Conservation (phyloP, 2,113 vertebrate genomes). For the Rhipidura dahli region DNA sequence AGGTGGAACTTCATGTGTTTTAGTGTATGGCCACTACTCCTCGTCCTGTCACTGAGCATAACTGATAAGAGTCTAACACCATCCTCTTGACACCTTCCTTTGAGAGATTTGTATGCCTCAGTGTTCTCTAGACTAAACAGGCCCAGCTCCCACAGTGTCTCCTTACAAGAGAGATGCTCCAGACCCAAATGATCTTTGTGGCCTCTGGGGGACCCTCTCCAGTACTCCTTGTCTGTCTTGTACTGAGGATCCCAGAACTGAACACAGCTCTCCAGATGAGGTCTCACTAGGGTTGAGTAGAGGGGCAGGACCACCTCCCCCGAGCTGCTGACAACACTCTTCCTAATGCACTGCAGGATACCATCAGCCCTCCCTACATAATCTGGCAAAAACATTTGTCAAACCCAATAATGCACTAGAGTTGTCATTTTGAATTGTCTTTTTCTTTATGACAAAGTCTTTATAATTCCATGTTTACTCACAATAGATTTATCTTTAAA, state of each 20-base stretch:
- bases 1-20: background rate
- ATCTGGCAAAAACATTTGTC: background rate
- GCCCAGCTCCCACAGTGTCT: background rate
- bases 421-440: background rate
- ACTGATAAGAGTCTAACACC: background rate
- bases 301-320: background rate
- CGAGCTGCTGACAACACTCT: background rate
- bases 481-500: background rate
- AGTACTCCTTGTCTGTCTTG: background rate
- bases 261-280: rapidly evolving
- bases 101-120: background rate
- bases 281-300: background rate
- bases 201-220: background rate
- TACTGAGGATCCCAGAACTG: background rate
- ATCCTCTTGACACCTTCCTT: background rate
- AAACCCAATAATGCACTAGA: background rate
- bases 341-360: background rate
- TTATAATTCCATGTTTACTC: background rate
- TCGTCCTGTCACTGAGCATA: background rate
- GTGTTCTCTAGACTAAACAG: background rate
- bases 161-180: background rate
- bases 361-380: background rate
- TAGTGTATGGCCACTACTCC: background rate
- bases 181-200: background rate
- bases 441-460: background rate